Evolutionary conservation across 2,888 invertebrate species (phyloP).

Genomic region (Zele albiditarsus): DNA sequence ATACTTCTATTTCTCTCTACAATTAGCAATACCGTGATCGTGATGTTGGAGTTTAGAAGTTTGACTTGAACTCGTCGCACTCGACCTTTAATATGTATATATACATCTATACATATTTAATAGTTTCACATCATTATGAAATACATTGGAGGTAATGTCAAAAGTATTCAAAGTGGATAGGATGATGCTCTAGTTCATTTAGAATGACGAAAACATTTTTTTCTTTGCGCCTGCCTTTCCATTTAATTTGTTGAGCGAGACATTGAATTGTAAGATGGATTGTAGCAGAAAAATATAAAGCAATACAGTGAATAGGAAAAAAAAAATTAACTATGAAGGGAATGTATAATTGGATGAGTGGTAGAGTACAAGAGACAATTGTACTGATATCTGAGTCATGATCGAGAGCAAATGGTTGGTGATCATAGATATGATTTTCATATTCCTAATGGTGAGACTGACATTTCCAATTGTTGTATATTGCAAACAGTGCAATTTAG

Average conservation of each 20-base stretch:
- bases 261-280: neutral
- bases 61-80: slow-evolving; percentile 57
- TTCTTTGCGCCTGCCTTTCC: too few species aligned
- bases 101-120: neutral
- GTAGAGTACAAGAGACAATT: neutral
- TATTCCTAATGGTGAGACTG: slow-evolving; percentile 69
- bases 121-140: slow-evolving; percentile 43
- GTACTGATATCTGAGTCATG: slow-evolving; percentile 18
- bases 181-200: slow-evolving; percentile 37
- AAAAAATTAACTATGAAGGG: neutral
- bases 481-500: slow-evolving; percentile 57
- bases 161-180: neutral
- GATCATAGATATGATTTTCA: slow-evolving; percentile 66
- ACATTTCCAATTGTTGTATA: slow-evolving; percentile 70
- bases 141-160: slow-evolving; percentile 26
- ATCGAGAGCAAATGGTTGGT: slow-evolving; percentile 46
- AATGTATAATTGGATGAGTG: neutral
- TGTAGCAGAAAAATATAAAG: neutral
- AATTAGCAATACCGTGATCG: slow-evolving; percentile 51
- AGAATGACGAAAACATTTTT: too few species aligned
- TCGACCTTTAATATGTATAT: slow-evolving; percentile 59
- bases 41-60: slow-evolving; percentile 47
- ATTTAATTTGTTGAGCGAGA: neutral
- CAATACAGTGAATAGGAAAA: neutral
- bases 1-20: slow-evolving; percentile 46